These are phyloP conservation scores for Bufo gargarizans DNA, from an alignment of 2,113 vertebrate genomes.

Conservation along the genomic window DNA sequence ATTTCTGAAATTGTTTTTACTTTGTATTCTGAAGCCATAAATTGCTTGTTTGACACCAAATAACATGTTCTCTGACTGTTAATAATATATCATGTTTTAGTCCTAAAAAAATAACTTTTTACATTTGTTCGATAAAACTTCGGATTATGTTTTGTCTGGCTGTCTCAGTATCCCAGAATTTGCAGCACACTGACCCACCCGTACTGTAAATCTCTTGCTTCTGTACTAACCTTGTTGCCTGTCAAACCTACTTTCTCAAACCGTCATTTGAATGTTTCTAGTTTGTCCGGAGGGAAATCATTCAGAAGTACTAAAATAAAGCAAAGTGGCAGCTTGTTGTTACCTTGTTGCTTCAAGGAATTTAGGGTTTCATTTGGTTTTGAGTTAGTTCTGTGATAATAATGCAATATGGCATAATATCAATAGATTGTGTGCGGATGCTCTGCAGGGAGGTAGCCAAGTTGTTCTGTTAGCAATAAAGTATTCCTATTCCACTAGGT, in stretches of 20 bases:
- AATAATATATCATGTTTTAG: neutral
- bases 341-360: slow-evolving; percentile 51
- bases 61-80: neutral
- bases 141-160: neutral
- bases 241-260: slow-evolving; percentile 53
- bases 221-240: slow-evolving; percentile 54
- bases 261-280: slow-evolving; percentile 59
- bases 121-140: slow-evolving; percentile 12
- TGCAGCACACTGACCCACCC: slow-evolving; percentile 44
- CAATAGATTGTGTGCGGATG: slow-evolving; percentile 63
- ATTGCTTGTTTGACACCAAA: neutral
- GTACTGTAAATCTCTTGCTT: slow-evolving; percentile 52
- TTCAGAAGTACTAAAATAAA: slow-evolving; percentile 58
- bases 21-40: neutral
- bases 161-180: slow-evolving; percentile 9
- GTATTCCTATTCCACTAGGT: slow-evolving; percentile 62
- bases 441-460: slow-evolving; percentile 64
- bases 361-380: slow-evolving; percentile 60
- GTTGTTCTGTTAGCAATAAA: slow-evolving; percentile 61
- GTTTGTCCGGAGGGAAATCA: slow-evolving; percentile 59
- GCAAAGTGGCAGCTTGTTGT: slow-evolving; percentile 55
- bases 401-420: slow-evolving; percentile 69
- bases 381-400: slow-evolving; percentile 63
- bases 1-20: neutral
- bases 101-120: neutral